Base-by-base conservation (phyloP, 2,888 invertebrate species). In the Cenopis cana region DNA sequence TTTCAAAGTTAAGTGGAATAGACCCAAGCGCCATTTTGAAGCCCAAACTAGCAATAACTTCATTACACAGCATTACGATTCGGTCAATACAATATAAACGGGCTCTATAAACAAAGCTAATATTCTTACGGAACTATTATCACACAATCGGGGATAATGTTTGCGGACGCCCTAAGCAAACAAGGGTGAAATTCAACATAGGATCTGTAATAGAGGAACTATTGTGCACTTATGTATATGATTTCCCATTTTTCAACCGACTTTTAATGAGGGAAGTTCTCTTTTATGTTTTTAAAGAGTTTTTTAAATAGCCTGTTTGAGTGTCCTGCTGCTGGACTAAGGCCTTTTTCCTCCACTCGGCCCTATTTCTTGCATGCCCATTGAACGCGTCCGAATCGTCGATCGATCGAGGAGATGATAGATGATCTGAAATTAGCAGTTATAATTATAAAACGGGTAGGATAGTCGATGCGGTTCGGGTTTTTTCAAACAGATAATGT, bases 381-480 rank as follows among this genome's bases (percentile, higher is more conserved):
- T n/a, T n/a, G n/a, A n/a, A n/a, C n/a, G n/a, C n/a, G n/a, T n/a
- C n/a, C n/a, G n/a, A n/a, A n/a, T n/a, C n/a, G n/a, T n/a, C n/a
- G n/a, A n/a, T n/a, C n/a, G n/a, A n/a, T n/a, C n/a, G n/a, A n/a
- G n/a, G n/a, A n/a, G n/a, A n/a, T n/a, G n/a, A n/a, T n/a, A n/a
- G 24, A 24, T 24, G 24, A 24, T 12, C 12, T 20, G 11, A 11
- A 18, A 18, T 52, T 52, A 52, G 18, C 24, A 54, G 54, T 54
- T 12, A 8, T 54, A 46, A 46, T 54, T 12, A 8, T 54, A 46
- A 46, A 54, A 17, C 24, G 14, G 56, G 14, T 18, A 33, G 6
- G 14, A 1, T 17, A 57, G 24, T 24, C 24, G 2, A 24, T 56
- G 18, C 75, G 79, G 77, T 79, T 81, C 78, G 77, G 75, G 69